Evolutionary conservation across 2,113 vertebrate genomes (phyloP).

Genomic region (Madoqua kirkii): DNA sequence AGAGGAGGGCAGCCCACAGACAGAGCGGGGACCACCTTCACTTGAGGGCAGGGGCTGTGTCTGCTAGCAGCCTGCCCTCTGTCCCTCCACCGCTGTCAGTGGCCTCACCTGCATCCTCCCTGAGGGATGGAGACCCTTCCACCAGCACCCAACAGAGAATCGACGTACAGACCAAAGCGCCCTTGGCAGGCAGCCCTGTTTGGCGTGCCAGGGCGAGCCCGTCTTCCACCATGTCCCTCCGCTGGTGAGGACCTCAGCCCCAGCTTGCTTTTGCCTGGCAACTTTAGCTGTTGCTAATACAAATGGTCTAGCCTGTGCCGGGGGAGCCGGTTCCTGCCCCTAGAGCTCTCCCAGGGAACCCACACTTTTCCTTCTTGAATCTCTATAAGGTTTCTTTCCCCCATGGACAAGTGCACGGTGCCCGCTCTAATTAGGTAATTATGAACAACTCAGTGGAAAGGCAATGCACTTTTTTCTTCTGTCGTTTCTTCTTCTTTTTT

Average conservation of each 20-base stretch:
- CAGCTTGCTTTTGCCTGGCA: neutral
- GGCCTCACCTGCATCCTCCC: neutral
- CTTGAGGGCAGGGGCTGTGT: neutral
- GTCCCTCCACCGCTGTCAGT: neutral
- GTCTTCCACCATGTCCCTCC: neutral
- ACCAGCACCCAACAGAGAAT: neutral
- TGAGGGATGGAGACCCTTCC: neutral
- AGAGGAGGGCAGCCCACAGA: no score
- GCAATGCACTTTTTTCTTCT: neutral
- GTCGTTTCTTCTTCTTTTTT: neutral
- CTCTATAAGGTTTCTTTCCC: neutral
- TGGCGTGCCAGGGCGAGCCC: fast-evolving
- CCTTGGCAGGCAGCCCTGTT: neutral
- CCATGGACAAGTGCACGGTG: fast-evolving
- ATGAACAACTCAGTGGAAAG: neutral
- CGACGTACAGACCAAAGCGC: neutral
- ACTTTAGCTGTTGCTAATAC: neutral
- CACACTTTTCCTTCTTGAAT: neutral
- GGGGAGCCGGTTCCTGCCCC: neutral
- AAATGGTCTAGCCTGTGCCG: neutral
- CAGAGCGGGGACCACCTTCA: no score
- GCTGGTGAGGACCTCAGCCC: neutral
- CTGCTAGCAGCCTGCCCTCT: neutral
- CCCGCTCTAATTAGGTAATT: neutral
- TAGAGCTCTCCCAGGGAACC: neutral